These are phyloP conservation scores for Actinia equina DNA, from an alignment of 64 coral and sea anemone species.

Conservation along the genomic window DNA sequence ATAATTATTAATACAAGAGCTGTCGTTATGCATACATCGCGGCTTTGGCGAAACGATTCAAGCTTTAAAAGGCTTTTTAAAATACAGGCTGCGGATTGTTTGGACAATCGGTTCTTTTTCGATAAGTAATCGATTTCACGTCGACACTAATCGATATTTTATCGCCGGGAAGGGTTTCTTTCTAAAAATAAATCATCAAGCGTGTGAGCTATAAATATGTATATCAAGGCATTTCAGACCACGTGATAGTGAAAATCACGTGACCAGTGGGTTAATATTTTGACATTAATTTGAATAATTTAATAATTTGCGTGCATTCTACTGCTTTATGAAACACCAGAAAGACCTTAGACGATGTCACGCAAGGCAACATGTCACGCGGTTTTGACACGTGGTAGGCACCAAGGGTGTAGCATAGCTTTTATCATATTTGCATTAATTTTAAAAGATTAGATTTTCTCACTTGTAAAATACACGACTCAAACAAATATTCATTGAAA, in stretches of 20 bases:
- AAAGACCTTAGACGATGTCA: neutral
- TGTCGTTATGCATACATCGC: neutral
- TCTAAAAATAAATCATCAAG: too few species aligned
- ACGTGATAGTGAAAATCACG: neutral
- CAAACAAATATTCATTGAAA: neutral
- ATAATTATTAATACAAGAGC: neutral
- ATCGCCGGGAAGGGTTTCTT: neutral
- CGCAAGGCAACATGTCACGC: neutral
- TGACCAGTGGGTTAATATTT: neutral
- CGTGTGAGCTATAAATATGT: neutral
- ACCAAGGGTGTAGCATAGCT: neutral
- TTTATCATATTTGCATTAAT: neutral
- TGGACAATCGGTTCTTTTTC: too few species aligned
- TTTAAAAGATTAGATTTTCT: neutral
- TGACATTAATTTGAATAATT: neutral
- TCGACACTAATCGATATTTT: neutral
- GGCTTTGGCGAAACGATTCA: neutral
- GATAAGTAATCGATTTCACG: neutral
- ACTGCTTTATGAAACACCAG: neutral
- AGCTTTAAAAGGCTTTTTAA: neutral
- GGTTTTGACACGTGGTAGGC: neutral
- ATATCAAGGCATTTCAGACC: neutral
- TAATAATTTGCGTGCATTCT: neutral
- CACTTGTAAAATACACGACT: slow-evolving; percentile 15
- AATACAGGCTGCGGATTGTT: too few species aligned